phyloP scores from a whole-genome alignment of 2,888 invertebrate species.

The Agapetus fuscipes region DNA sequence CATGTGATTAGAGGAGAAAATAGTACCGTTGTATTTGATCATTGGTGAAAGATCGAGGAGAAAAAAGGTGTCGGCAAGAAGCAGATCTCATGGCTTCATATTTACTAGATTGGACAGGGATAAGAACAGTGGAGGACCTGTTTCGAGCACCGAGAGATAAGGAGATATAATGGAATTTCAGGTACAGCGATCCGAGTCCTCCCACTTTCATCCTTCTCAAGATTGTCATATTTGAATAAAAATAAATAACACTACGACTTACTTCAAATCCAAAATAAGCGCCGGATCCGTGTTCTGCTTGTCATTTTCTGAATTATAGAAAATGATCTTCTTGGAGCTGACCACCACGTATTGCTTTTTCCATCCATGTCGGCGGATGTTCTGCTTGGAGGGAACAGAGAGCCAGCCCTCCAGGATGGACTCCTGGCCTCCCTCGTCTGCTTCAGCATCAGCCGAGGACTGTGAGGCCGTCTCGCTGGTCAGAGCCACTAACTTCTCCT shows the following conservation, averaged over 20 bases:
- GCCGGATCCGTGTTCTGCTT: slow-evolving; percentile 92
- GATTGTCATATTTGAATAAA: too few relatives aligned
- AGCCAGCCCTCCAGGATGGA: slow-evolving; percentile 92
- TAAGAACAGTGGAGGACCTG: too few relatives aligned
- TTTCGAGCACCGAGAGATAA: too few relatives aligned
- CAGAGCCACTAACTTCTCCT: slow-evolving; percentile 70
- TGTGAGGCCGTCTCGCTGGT: slow-evolving; percentile 85
- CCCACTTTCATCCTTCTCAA: too few relatives aligned
- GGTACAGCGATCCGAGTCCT: too few relatives aligned
- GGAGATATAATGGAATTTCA: too few relatives aligned
- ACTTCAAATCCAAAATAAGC: slow-evolving; percentile 93
- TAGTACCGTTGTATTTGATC: too few relatives aligned
- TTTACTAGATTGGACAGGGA: too few relatives aligned
- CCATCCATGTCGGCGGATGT: slow-evolving; percentile 93
- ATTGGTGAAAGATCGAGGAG: too few relatives aligned
- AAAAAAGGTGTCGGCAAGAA: too few relatives aligned
- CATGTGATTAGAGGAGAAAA: too few relatives aligned
- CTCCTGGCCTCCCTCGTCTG: slow-evolving; percentile 59
- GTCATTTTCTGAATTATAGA: slow-evolving; percentile 91
- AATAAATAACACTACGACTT: slow-evolving; percentile 25
- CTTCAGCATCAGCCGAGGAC: slow-evolving; percentile 82
- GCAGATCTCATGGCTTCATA: too few relatives aligned
- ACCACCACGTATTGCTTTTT: slow-evolving; percentile 95
- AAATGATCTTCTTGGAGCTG: slow-evolving; percentile 92
- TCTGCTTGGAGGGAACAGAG: slow-evolving; percentile 90